Conservation (phyloP, 2,113 vertebrate species). For the Aptenodytes patagonicus region DNA sequence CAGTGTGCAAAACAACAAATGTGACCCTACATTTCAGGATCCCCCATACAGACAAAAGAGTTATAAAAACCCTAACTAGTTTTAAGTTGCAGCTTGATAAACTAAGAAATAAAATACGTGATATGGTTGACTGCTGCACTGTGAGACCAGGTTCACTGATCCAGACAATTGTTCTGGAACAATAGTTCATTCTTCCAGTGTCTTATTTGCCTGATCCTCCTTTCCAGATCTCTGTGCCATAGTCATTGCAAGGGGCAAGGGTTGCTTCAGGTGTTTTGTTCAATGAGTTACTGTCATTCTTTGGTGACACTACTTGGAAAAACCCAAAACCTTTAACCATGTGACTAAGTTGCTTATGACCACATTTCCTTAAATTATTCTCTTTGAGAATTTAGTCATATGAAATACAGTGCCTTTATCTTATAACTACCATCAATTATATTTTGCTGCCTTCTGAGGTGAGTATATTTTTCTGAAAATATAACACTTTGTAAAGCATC, state of each 20-base stretch:
- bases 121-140: not conserved
- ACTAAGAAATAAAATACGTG: not conserved
- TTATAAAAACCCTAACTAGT: not conserved
- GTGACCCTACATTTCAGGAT: not conserved
- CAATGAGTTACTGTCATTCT: not conserved
- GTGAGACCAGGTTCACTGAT: not conserved
- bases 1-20: not conserved
- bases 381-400: not conserved
- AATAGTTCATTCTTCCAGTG: not conserved
- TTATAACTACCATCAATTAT: not conserved
- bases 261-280: not conserved
- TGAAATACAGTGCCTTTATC: not conserved
- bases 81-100: not conserved
- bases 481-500: not conserved
- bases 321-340: not conserved
- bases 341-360: not conserved
- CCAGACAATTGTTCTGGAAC: not conserved
- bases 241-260: not conserved
- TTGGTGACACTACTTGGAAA: not conserved
- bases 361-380: not conserved
- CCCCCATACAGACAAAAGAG: not conserved
- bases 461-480: not conserved
- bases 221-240: not conserved
- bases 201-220: not conserved
- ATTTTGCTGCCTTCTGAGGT: not conserved